phyloP scores from a whole-genome alignment of 2,113 vertebrate genomes.

The human (Homo sapiens) region GRCh38 chr11:98110001-98110500 shows the following conservation, averaged over 20 bases:
- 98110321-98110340: background rate
- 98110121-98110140: too few relatives aligned
- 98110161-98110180: background rate
- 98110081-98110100: background rate
- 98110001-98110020: too few relatives aligned
- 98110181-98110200: background rate
- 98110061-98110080: background rate
- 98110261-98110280: background rate
- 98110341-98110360: background rate
- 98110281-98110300: background rate
- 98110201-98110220: background rate
- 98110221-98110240: too few relatives aligned
- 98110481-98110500: too few relatives aligned
- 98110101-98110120: background rate
- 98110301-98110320: background rate
- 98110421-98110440: background rate
- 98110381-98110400: background rate
- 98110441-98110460: background rate
- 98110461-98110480: too few relatives aligned
- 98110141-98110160: background rate
- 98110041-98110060: too few relatives aligned
- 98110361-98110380: background rate
- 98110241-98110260: background rate
- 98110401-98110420: background rate
- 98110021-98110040: too few relatives aligned